Conservation (phyloP, 1,140 invertebrate genomes). For the Aethina tumida region DNA sequence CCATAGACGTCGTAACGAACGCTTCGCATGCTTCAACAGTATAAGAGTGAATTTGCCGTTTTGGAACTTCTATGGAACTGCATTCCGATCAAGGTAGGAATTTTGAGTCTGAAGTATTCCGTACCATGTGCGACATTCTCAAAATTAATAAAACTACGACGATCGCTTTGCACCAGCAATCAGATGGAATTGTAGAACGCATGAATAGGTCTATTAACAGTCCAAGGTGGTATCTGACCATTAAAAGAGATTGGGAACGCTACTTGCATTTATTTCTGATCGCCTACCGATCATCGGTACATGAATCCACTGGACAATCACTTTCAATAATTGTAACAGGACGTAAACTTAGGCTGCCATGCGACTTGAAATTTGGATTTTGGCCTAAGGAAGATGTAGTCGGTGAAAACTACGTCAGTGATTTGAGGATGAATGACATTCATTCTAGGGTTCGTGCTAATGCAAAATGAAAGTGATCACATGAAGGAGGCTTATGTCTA, state of each 20-base stretch:
- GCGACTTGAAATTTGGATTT: slow-evolving; percentile 10
- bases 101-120: slow-evolving; percentile 9
- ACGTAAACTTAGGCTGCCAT: slow-evolving; percentile 8
- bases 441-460: slow-evolving; percentile 3
- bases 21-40: no score
- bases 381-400: slow-evolving; percentile 7
- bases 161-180: slow-evolving; percentile 30
- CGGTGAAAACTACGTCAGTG: slow-evolving; percentile 7
- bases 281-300: slow-evolving; percentile 8
- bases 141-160: slow-evolving; percentile 30
- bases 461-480: slow-evolving; percentile 9
- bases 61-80: slow-evolving; percentile 30
- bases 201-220: slow-evolving; percentile 15
- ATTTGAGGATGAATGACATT: slow-evolving; percentile 8
- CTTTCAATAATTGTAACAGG: slow-evolving; percentile 8
- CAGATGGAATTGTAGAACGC: slow-evolving; percentile 35
- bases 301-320: slow-evolving; percentile 10
- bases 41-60: slow-evolving; percentile 28
- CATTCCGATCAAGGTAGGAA: slow-evolving; percentile 31
- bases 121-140: slow-evolving; percentile 22
- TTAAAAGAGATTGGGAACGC: slow-evolving; percentile 10
- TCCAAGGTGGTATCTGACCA: slow-evolving; percentile 4
- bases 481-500: slow-evolving; percentile 7
- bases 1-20: no score
- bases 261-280: slow-evolving; percentile 7